phyloP scores from a whole-genome alignment of 2,797 vertebrate species.

The Scolopax rusticola region DNA sequence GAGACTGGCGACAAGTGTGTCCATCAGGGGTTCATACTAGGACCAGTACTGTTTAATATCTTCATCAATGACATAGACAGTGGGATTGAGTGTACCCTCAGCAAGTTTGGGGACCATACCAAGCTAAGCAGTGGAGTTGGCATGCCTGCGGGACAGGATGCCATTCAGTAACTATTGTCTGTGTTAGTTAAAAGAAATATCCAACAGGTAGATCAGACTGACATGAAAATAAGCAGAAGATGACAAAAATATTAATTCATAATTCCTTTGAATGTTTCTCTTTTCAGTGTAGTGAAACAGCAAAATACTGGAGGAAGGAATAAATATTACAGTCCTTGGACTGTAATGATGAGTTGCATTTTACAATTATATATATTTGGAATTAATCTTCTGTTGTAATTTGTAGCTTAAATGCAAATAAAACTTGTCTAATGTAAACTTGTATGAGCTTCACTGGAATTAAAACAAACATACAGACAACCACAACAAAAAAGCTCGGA shows the following conservation, averaged over 20 bases:
- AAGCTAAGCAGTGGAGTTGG: neutral
- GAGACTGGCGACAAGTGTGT: neutral
- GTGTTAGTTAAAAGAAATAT: neutral
- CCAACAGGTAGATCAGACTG: neutral
- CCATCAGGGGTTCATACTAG: neutral
- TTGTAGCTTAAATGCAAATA: neutral
- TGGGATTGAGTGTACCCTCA: neutral
- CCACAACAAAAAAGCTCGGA: neutral
- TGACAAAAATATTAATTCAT: neutral
- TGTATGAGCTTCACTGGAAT: neutral
- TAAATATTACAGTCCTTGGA: neutral
- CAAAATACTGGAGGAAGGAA: neutral
- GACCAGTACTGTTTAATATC: neutral
- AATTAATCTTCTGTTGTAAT: slow-evolving; percentile 33
- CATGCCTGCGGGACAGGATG: neutral
- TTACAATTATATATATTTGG: neutral
- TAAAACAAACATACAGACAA: neutral
- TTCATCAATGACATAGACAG: neutral
- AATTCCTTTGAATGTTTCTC: slow-evolving; percentile 39
- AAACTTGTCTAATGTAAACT: neutral
- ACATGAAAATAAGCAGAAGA: neutral
- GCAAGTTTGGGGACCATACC: neutral
- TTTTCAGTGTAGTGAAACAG: neutral
- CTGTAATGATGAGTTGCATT: slow-evolving; percentile 39
- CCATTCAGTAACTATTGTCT: neutral